Evolutionary conservation across 2,113 vertebrate genomes (phyloP).

Genomic region (Rutilus rutilus): DNA sequence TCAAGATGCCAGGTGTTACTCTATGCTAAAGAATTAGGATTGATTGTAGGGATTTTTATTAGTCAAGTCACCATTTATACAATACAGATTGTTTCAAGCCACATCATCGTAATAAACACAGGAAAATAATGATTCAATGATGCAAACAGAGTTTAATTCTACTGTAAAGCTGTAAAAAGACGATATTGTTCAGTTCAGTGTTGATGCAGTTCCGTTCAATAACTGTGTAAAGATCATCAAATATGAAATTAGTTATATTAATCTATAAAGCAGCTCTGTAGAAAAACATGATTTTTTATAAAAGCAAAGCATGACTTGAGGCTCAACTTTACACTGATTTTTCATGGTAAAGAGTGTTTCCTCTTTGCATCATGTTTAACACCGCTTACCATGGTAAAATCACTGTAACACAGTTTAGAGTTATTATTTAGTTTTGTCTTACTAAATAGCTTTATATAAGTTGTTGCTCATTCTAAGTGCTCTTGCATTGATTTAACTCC

Average conservation of each 20-base stretch:
- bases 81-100: too few relatives aligned
- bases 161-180: too few relatives aligned
- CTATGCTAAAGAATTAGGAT: background rate
- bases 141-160: too few relatives aligned
- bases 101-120: too few relatives aligned
- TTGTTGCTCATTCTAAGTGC: background rate
- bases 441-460: background rate
- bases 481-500: background rate
- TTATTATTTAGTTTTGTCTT: background rate
- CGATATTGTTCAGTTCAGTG: too few relatives aligned
- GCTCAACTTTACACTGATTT: background rate
- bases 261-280: too few relatives aligned
- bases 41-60: background rate
- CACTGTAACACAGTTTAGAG: background rate
- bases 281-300: too few relatives aligned
- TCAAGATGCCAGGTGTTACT: background rate
- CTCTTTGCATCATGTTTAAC: background rate
- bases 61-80: background rate
- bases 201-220: too few relatives aligned
- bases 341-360: background rate
- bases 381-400: background rate
- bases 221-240: too few relatives aligned
- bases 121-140: too few relatives aligned
- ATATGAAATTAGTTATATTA: too few relatives aligned
- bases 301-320: background rate